These are phyloP conservation scores for Melanotaenia nigrans DNA, from an alignment of 2,797 vertebrate species.

Conservation along the genomic window DNA sequence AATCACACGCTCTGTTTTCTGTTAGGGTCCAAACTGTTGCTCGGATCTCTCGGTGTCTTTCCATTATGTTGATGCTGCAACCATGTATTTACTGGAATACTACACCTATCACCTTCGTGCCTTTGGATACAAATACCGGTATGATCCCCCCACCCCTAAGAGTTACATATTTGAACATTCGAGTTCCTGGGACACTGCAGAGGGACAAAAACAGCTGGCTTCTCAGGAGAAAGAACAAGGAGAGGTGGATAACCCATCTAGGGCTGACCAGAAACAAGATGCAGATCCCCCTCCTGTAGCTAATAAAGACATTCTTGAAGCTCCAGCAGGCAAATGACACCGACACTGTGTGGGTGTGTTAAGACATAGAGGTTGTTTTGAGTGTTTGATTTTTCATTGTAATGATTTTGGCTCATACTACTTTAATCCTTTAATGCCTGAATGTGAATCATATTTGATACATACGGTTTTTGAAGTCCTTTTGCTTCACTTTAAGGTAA, in stretches of 20 bases:
- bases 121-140: conserved; percentile 83
- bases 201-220: conserved; percentile 11
- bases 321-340: conserved; percentile 29
- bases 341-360: conserved; percentile 8
- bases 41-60: conserved; percentile 87
- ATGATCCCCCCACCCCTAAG: conserved; percentile 67
- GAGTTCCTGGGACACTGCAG: neutral
- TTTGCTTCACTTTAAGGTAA: no score
- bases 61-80: conserved; percentile 77
- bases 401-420: conserved; percentile 29
- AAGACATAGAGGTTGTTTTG: neutral
- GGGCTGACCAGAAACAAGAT: conserved; percentile 33
- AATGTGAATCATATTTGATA: no score
- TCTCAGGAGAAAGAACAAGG: conserved; percentile 28
- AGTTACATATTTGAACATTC: conserved; percentile 21
- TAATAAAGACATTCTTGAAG: conserved; percentile 38
- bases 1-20: neutral
- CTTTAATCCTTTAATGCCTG: neutral
- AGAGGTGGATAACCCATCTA: conserved; percentile 15
- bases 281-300: conserved; percentile 32
- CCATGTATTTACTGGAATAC: conserved; percentile 83
- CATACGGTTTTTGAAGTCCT: no score
- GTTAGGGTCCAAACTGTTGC: conserved; percentile 82
- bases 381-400: conserved; percentile 17
- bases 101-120: conserved; percentile 84